phyloP scores from a whole-genome alignment of 2,113 vertebrate species.

The Archocentrus centrarchus region DNA sequence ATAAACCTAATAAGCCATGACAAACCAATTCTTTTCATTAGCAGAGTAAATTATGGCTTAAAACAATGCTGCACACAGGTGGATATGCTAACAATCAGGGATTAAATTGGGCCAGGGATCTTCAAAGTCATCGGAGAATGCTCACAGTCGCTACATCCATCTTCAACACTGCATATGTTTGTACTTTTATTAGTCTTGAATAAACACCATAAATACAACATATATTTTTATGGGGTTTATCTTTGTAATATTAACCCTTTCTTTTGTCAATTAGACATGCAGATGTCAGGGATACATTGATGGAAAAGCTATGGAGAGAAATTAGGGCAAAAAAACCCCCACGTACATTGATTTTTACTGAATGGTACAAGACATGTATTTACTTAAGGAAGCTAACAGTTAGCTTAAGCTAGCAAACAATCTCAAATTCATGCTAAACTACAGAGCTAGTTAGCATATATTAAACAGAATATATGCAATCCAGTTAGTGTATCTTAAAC shows the following conservation, averaged over 20 bases:
- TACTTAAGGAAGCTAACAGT: background rate
- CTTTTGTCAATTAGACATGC: background rate
- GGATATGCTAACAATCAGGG: background rate
- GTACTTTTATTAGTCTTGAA: background rate
- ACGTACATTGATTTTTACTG: background rate
- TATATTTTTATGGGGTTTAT: background rate
- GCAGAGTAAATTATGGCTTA: background rate
- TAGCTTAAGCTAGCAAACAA: background rate
- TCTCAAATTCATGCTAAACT: background rate
- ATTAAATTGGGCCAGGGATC: background rate
- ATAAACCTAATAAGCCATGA: background rate
- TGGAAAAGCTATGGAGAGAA: background rate
- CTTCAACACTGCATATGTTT: background rate
- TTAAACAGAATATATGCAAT: background rate
- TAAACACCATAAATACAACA: background rate
- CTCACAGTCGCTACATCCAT: background rate
- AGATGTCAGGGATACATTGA: background rate
- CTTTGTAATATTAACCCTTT: too few relatives aligned
- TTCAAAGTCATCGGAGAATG: background rate
- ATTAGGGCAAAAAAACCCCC: background rate
- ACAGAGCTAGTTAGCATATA: background rate
- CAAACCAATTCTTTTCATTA: constrained; percentile 4
- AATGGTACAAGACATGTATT: background rate
- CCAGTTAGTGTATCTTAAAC: background rate
- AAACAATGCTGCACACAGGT: background rate